Evolutionary conservation across 2,888 invertebrate genomes (phyloP).

Genomic region (Drosophila longiperda): DNA sequence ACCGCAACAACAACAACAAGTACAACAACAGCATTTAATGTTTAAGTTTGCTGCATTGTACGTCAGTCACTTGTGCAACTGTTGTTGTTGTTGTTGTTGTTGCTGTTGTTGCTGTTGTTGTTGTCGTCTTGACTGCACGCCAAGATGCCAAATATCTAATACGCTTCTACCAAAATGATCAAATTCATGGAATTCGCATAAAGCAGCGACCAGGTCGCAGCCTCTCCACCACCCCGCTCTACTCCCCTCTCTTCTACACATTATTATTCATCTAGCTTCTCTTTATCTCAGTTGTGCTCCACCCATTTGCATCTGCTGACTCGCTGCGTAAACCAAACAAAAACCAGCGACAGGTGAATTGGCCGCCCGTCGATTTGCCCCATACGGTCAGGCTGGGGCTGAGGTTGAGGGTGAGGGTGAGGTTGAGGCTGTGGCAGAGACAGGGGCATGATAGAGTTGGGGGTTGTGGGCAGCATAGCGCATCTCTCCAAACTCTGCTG

Average conservation of each 20-base stretch:
- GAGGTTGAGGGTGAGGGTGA: slow-evolving; percentile 20
- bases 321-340: slow-evolving; percentile 74
- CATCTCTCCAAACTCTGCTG: slow-evolving; percentile 10
- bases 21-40: slow-evolving; percentile 33
- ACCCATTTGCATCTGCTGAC: slow-evolving; percentile 57
- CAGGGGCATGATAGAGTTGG: not conserved
- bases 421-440: not conserved
- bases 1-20: slow-evolving; percentile 26
- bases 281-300: slow-evolving; percentile 41
- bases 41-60: slow-evolving; percentile 63
- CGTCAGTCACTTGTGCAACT: slow-evolving; percentile 64
- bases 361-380: slow-evolving; percentile 77
- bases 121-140: slow-evolving; percentile 50
- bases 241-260: not conserved
- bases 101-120: slow-evolving; percentile 25
- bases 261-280: slow-evolving; percentile 8
- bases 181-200: slow-evolving; percentile 81
- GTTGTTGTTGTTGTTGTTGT: slow-evolving; percentile 29
- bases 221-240: not conserved
- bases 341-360: slow-evolving; percentile 81
- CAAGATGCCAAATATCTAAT: slow-evolving; percentile 80
- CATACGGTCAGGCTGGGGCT: slow-evolving; percentile 62
- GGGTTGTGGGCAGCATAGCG: slow-evolving; percentile 3
- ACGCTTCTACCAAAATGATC: slow-evolving; percentile 77
- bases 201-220: slow-evolving; percentile 59